Conservation (phyloP, 2,797 vertebrate species). For the Galago senegalensis region DNA sequence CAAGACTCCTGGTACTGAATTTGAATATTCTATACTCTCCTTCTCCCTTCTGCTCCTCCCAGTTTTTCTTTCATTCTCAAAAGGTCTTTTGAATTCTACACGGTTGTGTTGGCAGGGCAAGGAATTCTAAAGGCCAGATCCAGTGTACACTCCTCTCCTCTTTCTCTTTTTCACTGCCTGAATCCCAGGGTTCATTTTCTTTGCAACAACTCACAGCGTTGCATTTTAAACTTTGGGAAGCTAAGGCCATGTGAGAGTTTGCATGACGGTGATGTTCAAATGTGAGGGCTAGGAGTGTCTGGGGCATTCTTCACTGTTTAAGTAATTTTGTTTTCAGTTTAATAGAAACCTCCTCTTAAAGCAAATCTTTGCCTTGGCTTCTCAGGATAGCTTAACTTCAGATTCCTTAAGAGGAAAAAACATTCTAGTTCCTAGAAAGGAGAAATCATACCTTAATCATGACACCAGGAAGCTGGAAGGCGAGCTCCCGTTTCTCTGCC, state of each 20-base stretch:
- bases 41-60: background rate
- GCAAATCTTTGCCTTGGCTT: constrained; percentile 7
- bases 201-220: background rate
- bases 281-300: background rate
- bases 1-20: background rate
- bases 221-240: constrained; percentile 22
- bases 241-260: background rate
- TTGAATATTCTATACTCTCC: background rate
- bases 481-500: background rate
- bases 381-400: background rate
- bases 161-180: background rate
- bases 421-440: background rate
- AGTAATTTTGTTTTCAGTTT: constrained; percentile 32
- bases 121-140: background rate
- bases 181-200: background rate
- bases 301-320: constrained; percentile 4
- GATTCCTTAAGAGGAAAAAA: background rate
- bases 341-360: constrained; percentile 44
- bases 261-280: background rate
- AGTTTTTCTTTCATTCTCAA: background rate
- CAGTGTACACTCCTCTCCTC: background rate
- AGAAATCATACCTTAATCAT: constrained; percentile 57
- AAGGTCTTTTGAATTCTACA: background rate
- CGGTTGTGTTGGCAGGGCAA: background rate
- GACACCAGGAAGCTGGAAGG: background rate